phyloP scores from a whole-genome alignment of 1,140 invertebrate genomes.

The Leguminivora glycinivorella region DNA sequence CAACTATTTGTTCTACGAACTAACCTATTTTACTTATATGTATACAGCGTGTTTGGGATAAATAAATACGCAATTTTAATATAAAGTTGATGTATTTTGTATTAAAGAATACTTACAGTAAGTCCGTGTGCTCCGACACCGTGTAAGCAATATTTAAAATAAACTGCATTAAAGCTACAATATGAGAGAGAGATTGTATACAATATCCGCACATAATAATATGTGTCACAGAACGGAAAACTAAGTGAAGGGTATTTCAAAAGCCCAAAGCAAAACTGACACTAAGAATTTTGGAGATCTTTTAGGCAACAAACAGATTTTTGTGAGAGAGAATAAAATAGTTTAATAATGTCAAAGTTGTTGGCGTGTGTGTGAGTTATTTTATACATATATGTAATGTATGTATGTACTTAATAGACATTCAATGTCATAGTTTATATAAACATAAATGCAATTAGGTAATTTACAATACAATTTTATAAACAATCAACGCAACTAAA shows the following conservation, averaged over 20 bases:
- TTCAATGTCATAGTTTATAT: not conserved
- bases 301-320: no score
- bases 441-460: constrained; percentile 3
- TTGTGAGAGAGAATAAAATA: no score
- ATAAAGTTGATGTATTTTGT: constrained; percentile 44
- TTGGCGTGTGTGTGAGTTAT: no score
- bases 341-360: no score
- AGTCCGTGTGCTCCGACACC: constrained; percentile 38
- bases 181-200: not conserved
- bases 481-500: constrained; percentile 31
- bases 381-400: no score
- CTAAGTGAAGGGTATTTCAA: no score
- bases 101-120: constrained; percentile 59
- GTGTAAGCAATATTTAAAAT: constrained; percentile 55
- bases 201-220: not conserved
- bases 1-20: not conserved
- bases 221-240: not conserved
- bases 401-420: not conserved
- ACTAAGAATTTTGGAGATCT: no score
- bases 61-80: constrained; percentile 44
- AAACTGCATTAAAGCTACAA: constrained; percentile 43
- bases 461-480: not conserved
- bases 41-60: constrained; percentile 28
- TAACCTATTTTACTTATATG: constrained; percentile 5
- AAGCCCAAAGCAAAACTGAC: no score